phyloP scores from a whole-genome alignment of 2,113 vertebrate species.

The Anhinga rufa region DNA sequence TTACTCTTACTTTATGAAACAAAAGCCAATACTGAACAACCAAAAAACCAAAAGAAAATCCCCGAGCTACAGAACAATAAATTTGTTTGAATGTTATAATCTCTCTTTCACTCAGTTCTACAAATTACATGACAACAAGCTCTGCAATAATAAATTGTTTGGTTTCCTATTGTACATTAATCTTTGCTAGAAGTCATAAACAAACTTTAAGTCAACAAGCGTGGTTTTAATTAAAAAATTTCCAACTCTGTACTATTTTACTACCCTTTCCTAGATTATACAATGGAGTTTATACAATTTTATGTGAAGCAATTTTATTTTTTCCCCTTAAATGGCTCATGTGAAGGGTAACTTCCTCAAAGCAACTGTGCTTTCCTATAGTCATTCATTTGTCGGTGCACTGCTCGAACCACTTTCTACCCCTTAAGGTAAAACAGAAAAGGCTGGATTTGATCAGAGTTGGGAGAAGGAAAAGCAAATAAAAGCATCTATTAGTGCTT shows the following conservation, averaged over 20 bases:
- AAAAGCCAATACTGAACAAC: neutral
- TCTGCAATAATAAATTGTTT: constrained; percentile 38
- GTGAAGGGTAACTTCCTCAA: neutral
- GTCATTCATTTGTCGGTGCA: neutral
- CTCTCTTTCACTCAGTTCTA: constrained; percentile 42
- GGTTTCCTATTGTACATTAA: constrained; percentile 49
- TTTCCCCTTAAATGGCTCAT: neutral
- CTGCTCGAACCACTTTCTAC: neutral
- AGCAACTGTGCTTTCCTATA: neutral
- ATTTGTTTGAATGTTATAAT: constrained; percentile 56
- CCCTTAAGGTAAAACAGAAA: neutral
- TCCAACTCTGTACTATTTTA: constrained; percentile 37
- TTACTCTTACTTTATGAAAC: neutral
- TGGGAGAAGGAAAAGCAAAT: neutral
- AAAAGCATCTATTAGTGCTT: neutral
- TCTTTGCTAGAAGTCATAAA: constrained; percentile 54
- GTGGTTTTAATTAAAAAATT: constrained; percentile 58
- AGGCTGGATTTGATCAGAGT: neutral
- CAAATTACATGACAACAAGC: constrained; percentile 52
- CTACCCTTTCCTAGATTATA: neutral
- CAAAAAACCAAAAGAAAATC: neutral
- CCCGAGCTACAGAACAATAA: constrained; percentile 29
- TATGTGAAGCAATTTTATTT: constrained; percentile 39
- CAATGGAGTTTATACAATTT: constrained; percentile 13
- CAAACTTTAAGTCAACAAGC: constrained; percentile 8